Evolutionary conservation across 2,888 invertebrate species (phyloP).

Genomic region (Phragmatobia fuliginosa): DNA sequence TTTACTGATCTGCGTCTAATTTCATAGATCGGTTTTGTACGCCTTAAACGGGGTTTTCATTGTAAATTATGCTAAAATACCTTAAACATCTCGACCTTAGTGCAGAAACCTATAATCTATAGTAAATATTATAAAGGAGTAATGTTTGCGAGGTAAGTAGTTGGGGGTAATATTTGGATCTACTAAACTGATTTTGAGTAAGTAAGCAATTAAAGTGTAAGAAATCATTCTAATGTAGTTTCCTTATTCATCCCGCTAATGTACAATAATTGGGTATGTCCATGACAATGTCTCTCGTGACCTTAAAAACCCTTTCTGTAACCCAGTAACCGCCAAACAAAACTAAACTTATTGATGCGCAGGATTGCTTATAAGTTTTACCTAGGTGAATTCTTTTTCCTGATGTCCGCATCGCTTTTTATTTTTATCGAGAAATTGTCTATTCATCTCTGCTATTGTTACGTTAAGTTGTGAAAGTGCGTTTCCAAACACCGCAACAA

Average conservation of each 20-base stretch:
- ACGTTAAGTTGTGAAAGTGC: neutral
- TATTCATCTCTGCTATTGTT: neutral
- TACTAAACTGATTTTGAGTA: too few species aligned
- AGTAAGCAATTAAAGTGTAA: neutral
- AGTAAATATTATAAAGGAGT: too few species aligned
- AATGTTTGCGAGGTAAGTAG: too few species aligned
- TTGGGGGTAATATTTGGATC: too few species aligned
- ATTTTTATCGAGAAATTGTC: neutral
- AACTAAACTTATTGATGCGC: neutral
- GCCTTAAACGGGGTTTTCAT: neutral
- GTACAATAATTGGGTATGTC: neutral
- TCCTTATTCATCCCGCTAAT: neutral
- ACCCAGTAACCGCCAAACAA: neutral
- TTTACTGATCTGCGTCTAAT: neutral
- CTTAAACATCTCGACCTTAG: neutral
- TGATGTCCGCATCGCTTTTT: neutral
- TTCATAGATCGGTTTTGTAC: neutral
- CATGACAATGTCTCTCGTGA: neutral
- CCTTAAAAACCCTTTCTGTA: neutral
- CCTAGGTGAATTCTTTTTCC: constrained; percentile 3
- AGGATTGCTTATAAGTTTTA: neutral
- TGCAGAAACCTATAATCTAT: neutral
- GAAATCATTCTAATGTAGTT: neutral
- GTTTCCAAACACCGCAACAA: neutral
- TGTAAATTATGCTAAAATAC: neutral